phyloP scores from a whole-genome alignment of 2,888 invertebrate species.

The Cristatella mucedo region DNA sequence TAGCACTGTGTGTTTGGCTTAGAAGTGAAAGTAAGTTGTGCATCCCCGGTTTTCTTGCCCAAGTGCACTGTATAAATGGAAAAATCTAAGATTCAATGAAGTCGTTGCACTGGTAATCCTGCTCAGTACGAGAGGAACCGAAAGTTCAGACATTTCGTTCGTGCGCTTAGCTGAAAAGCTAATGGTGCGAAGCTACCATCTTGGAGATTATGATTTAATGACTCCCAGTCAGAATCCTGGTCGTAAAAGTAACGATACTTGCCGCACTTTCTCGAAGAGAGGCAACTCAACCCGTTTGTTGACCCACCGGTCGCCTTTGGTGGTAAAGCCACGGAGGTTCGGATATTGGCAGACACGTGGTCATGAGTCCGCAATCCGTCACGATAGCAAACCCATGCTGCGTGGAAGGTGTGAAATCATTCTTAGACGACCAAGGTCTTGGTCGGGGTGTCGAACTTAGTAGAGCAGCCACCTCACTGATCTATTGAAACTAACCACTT shows the following conservation, averaged over 20 bases:
- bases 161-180: slow-evolving; percentile 48
- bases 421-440: slow-evolving; percentile 48
- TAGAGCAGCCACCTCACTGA: slow-evolving; percentile 47
- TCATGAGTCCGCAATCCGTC: slow-evolving; percentile 18
- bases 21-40: too few relatives aligned
- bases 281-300: slow-evolving; percentile 36
- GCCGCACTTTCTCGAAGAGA: slow-evolving; percentile 16
- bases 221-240: slow-evolving; percentile 48
- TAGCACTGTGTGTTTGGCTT: too few relatives aligned
- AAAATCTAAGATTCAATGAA: too few relatives aligned
- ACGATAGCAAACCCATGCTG: slow-evolving; percentile 25
- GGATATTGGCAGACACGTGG: slow-evolving; percentile 9
- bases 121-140: too few relatives aligned
- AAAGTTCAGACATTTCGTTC: slow-evolving; percentile 49
- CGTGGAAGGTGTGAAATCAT: slow-evolving; percentile 47
- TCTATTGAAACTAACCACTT: slow-evolving; percentile 47
- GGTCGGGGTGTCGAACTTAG: slow-evolving; percentile 48
- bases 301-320: slow-evolving; percentile 11
- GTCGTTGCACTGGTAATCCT: too few relatives aligned
- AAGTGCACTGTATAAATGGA: too few relatives aligned
- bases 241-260: slow-evolving; percentile 41
- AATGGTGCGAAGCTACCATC: slow-evolving; percentile 53
- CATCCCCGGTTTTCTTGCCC: too few relatives aligned
- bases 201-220: slow-evolving; percentile 47
- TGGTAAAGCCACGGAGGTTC: slow-evolving; percentile 13